Evolutionary conservation across 1,140 invertebrate species (phyloP).

Genomic region (Drosophila ogumai): DNA sequence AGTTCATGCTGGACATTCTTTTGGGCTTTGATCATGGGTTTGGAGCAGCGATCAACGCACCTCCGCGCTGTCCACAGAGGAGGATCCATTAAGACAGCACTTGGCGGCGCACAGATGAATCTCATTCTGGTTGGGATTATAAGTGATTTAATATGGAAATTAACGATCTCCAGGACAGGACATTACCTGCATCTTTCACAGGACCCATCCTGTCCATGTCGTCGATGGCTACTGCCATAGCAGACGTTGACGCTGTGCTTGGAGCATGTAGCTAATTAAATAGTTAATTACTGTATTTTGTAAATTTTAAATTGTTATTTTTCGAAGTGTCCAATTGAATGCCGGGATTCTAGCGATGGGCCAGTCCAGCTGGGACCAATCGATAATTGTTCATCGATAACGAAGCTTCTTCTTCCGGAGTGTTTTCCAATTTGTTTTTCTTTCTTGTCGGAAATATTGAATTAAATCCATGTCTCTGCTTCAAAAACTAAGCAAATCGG

Average conservation of each 20-base stretch:
- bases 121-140: conserved; percentile 87
- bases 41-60: conserved; percentile 93
- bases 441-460: conserved; percentile 21
- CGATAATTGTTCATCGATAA: conserved; percentile 27
- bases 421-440: not conserved
- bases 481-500: conserved; percentile 36
- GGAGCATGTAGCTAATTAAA: conserved; percentile 88
- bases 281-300: not conserved
- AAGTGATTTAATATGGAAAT: not conserved
- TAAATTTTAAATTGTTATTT: not conserved
- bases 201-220: conserved; percentile 93
- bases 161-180: not conserved
- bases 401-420: not conserved
- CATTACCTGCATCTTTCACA: conserved; percentile 94
- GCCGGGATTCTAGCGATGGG: conserved; percentile 50
- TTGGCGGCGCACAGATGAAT: conserved; percentile 95
- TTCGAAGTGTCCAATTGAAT: conserved; percentile 67
- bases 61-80: conserved; percentile 91
- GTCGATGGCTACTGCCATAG: conserved; percentile 91
- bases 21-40: conserved; percentile 90
- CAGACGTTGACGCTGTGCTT: too few relatives aligned
- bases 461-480: conserved; percentile 72
- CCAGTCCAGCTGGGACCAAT: not conserved
- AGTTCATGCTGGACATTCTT: conserved; percentile 90
- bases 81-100: conserved; percentile 92